Base-by-base conservation (phyloP, 2,888 invertebrate species). In the Acrobasis consociella region DNA sequence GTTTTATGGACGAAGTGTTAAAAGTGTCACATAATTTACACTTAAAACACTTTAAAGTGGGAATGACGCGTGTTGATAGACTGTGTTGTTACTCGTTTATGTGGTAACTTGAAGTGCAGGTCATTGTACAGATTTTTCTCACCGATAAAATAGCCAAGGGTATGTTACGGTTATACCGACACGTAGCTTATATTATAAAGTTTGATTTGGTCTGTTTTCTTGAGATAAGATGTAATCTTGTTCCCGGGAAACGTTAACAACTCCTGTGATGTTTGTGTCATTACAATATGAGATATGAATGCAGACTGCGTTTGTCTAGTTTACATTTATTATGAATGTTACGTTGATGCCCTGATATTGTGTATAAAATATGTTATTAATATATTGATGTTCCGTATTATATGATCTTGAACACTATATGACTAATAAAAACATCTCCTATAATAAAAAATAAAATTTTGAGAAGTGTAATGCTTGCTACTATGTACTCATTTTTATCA, bases 91-190 rank as follows among this genome's bases (percentile, higher is more conserved):
- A n/a, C n/a, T 31, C 22, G 51, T 51, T 60, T 51, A 51, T 60
- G 51, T 39, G 50, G 39, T 51, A 37, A 50, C 50, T 15, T 49
- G 51, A 60, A 60, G 11, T 53, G 50, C 16, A 52, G 52, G 42
- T 16, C 60, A 51, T 51, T 51, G 38, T 17, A 17, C 38, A 52
- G 60, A 51, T 60, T 22, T 75, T 60, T 60, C 60, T 51, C 60
- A 60, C 51, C 38, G 60, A 52, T 51, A 42, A 63, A 59, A 38
- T 59, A 52, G 49, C 17, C 49, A n/a, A 22, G 39, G 58, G 37
- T 49, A 39, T 56, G 49, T 62, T 49, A 39, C 39, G 56, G 62
- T 37, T 55, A 55, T 15, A 55, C 16, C 31, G 15, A 50, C 59
- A 59, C 38, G 59, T 38, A 59, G 11, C n/a, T 58, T 1, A 22